Conservation (phyloP, 2,113 vertebrate genomes). For the Passer montanus region DNA sequence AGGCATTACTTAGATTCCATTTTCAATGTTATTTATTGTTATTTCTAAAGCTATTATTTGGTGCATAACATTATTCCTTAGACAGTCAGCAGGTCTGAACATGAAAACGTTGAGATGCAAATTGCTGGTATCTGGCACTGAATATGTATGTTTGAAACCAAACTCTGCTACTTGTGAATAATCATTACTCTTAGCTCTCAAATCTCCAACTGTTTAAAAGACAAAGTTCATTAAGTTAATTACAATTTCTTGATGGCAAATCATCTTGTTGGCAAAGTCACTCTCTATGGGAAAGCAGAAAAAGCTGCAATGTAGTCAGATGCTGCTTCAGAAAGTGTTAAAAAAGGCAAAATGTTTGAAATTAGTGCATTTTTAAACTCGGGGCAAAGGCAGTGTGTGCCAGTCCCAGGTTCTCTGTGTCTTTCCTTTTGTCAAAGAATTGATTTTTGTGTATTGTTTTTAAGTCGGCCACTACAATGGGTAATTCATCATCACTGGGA, state of each 20-base stretch:
- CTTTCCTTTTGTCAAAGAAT: slow-evolving; percentile 64
- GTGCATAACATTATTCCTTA: not conserved
- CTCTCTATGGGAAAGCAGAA: slow-evolving; percentile 25
- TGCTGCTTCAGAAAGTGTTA: not conserved
- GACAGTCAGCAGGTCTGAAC: not conserved
- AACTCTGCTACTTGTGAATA: slow-evolving; percentile 33
- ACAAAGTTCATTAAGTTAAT: slow-evolving; percentile 68
- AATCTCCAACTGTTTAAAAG: slow-evolving; percentile 59
- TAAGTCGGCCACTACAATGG: slow-evolving; percentile 24
- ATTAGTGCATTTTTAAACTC: not conserved
- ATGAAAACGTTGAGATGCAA: slow-evolving; percentile 21
- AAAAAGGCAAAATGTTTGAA: slow-evolving; percentile 4
- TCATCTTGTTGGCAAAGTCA: slow-evolving; percentile 39
- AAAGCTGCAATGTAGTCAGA: slow-evolving; percentile 37
- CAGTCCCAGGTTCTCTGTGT: not conserved
- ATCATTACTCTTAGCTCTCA: slow-evolving; percentile 35
- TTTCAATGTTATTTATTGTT: slow-evolving; percentile 33
- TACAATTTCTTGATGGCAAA: slow-evolving; percentile 60
- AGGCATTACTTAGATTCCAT: not conserved
- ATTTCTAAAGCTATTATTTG: slow-evolving; percentile 19
- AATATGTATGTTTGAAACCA: slow-evolving; percentile 33
- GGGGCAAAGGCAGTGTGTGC: not conserved
- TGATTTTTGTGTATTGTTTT: slow-evolving; percentile 71
- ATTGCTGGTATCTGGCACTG: slow-evolving; percentile 10
- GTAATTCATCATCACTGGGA: slow-evolving; percentile 61